Percentiles rank a stretch among this genome's conserved stretches.
These are phyloP conservation scores for Eulemur coronatus DNA, from an alignment of 2,797 vertebrate genomes.

Conservation along the genomic window DNA sequence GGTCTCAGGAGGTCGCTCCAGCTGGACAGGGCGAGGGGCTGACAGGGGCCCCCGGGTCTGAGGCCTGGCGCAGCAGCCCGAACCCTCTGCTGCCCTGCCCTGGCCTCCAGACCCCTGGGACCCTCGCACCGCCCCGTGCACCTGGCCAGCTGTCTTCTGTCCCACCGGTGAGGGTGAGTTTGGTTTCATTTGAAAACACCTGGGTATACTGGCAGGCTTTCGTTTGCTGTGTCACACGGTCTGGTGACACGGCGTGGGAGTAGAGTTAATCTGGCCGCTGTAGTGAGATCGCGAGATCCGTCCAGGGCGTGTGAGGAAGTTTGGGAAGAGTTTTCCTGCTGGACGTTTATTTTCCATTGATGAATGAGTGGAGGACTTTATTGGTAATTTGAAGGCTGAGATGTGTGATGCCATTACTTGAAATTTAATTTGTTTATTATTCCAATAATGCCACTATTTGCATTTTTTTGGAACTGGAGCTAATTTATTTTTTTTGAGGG, in stretches of 20 bases:
- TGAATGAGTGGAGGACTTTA: neutral
- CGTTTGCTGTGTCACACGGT: neutral
- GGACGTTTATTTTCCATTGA: neutral
- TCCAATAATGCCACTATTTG: neutral
- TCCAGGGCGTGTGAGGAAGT: neutral
- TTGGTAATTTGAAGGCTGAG: neutral
- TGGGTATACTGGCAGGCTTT: neutral
- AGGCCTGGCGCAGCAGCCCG: neutral
- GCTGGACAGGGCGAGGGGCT: too few relatives aligned
- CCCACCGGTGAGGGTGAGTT: neutral
- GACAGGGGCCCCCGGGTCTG: neutral
- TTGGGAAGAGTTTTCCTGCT: neutral
- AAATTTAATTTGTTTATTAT: neutral
- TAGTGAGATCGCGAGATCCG: neutral
- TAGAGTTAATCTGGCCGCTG: neutral
- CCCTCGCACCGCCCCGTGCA: neutral
- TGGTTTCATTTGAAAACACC: neutral
- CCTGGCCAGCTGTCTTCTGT: neutral
- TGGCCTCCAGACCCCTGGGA: too few relatives aligned
- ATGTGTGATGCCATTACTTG: neutral
- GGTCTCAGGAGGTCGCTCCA: neutral
- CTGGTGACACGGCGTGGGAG: neutral
- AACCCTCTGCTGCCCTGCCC: too few relatives aligned
- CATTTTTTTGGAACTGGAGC: neutral
- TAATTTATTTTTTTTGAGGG: neutral